These are phyloP conservation scores for Lycaon pictus DNA, from an alignment of 2,113 vertebrate genomes.

Conservation along the genomic window DNA sequence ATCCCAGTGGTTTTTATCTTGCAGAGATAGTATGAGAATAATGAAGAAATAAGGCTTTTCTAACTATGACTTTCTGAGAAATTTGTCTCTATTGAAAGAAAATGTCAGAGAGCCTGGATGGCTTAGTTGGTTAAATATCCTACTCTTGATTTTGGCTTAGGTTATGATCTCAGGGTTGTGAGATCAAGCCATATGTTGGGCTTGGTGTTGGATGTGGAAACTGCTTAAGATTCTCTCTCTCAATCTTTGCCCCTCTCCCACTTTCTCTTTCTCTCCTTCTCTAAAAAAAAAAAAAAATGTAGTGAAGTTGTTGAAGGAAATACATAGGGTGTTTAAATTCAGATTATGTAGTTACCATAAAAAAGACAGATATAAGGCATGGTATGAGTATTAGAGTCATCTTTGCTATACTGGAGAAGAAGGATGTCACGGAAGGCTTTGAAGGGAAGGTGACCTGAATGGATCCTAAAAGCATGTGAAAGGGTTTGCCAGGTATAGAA, in stretches of 20 bases:
- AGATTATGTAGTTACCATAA: not conserved
- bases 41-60: not conserved
- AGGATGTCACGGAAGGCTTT: not conserved
- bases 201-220: not conserved
- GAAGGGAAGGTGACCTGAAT: not conserved
- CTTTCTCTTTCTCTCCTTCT: not conserved
- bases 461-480: not conserved
- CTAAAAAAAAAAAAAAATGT: conserved; percentile 35
- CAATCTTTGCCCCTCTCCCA: not conserved
- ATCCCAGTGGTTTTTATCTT: not conserved
- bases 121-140: not conserved
- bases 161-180: not conserved
- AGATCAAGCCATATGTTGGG: not conserved
- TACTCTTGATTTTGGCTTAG: not conserved
- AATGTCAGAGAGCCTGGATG: not conserved
- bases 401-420: not conserved
- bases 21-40: not conserved
- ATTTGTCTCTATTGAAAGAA: not conserved
- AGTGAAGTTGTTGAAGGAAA: conserved; percentile 3
- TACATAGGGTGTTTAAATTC: not conserved
- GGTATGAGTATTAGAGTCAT: not conserved
- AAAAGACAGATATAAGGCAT: not conserved
- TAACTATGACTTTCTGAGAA: not conserved
- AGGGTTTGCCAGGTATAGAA: not conserved
- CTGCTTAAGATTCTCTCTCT: not conserved